These are phyloP conservation scores for Chloropsis cyanopogon DNA, from an alignment of 2,113 vertebrate genomes.

Conservation along the genomic window DNA sequence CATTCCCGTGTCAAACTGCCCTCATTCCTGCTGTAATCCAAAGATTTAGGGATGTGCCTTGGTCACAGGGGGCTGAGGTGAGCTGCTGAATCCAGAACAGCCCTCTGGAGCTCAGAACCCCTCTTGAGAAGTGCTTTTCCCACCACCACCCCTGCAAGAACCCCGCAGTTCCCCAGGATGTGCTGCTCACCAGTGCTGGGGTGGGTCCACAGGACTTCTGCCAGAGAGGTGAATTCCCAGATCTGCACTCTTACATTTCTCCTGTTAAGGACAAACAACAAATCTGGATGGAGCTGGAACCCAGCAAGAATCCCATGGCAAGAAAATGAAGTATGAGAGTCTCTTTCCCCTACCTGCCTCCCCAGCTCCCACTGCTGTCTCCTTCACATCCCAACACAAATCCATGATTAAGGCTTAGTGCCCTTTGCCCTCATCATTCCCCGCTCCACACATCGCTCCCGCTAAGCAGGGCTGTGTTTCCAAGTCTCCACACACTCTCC, in stretches of 20 bases:
- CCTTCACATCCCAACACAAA: background rate
- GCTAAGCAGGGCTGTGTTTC: background rate
- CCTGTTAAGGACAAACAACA: constrained; percentile 50
- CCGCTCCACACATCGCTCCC: background rate
- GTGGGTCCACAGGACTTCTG: background rate
- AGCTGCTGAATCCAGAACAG: background rate
- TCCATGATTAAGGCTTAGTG: constrained; percentile 9
- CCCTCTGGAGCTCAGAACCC: background rate
- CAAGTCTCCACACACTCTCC: background rate
- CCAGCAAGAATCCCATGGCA: constrained; percentile 26
- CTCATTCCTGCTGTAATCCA: background rate
- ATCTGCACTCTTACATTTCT: background rate
- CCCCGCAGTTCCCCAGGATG: background rate
- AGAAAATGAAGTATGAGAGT: constrained; percentile 23
- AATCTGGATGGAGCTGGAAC: constrained; percentile 61
- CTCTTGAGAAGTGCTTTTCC: background rate
- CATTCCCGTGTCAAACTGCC: background rate
- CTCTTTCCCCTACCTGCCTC: background rate
- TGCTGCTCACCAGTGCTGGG: constrained; percentile 12
- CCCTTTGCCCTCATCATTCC: constrained; percentile 16
- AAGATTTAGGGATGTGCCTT: background rate
- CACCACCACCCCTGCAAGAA: background rate
- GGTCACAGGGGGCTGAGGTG: background rate
- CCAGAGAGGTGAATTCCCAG: background rate
- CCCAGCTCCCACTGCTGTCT: background rate